Conservation (phyloP, 1,140 invertebrate species). For the Epicauta chinensis region DNA sequence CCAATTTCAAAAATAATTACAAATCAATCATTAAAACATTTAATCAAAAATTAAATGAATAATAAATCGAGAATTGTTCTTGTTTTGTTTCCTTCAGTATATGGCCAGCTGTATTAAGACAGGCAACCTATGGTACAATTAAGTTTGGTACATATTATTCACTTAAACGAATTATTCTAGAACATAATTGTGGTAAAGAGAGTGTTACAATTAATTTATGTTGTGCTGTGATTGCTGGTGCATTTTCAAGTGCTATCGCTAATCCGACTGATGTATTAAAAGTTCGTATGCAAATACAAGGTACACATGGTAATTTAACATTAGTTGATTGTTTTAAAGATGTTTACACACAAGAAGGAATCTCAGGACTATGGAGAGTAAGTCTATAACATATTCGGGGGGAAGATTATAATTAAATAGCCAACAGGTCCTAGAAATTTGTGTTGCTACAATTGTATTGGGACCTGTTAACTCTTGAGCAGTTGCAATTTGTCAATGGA, state of each 20-base stretch:
- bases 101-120: slow-evolving; percentile 82
- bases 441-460: too few species aligned
- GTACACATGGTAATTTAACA: slow-evolving; percentile 47
- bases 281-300: slow-evolving; percentile 84
- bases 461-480: too few species aligned
- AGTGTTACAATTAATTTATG: slow-evolving; percentile 73
- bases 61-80: too few species aligned
- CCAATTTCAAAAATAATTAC: too few species aligned
- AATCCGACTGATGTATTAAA: slow-evolving; percentile 99
- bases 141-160: slow-evolving; percentile 96
- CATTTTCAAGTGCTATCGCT: slow-evolving; percentile 88
- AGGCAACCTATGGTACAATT: slow-evolving; percentile 93
- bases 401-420: too few species aligned
- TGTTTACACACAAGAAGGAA: slow-evolving; percentile 73
- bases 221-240: slow-evolving; percentile 78
- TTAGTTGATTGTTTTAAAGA: slow-evolving; percentile 71
- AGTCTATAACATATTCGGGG: too few species aligned
- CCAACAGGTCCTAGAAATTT: too few species aligned
- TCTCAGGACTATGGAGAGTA: slow-evolving; percentile 82
- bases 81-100: slow-evolving; percentile 58
- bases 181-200: slow-evolving; percentile 59
- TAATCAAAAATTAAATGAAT: neutral
- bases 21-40: too few species aligned
- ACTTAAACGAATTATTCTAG: slow-evolving; percentile 63
- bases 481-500: too few species aligned